Evolutionary conservation across 2,888 invertebrate species (phyloP), one percentile per base, ranked within the genome.

Genomic region (Lomographa bimaculata): DNA sequence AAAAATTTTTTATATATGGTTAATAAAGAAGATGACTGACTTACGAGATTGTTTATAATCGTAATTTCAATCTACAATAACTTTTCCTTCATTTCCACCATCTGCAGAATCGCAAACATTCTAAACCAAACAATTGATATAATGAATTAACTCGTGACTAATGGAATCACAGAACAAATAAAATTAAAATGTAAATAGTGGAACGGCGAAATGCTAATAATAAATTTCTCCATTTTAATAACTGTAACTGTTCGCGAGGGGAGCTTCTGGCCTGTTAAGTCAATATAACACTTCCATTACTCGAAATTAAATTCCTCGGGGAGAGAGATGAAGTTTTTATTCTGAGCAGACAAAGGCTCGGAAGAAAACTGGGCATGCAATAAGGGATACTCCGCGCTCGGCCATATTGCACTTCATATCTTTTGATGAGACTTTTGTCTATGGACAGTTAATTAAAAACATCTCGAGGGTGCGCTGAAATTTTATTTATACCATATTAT

Each of bases 221-320:
- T 87, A 89, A 86, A 86, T 87, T 85, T 89, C 86, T 79, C 85
- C 89, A 87, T 89, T 89, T 89, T 89, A 89, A 89, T 89, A 89
- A 89, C 87, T 84, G 86, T 86, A 80, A 80, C 86, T 71, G 76
- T 64, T 27, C 62, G 69, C 70, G 64, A 82, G 89, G 87, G 89
- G 86, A 79, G 73, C 75, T 75, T 81, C 82, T 85, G 85, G 85
- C 82, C 86, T 89, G 86, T 85, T 89, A 86, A 89, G 89, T 87
- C 89, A 89, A 87, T 89, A 87, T 87, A 89, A 89, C 89, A 89
- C 87, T 87, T 87, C 89, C 89, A 89, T 87, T 87, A 89, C 84
- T 85, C 75, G 79, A 87, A 87, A 89, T 89, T 87, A 89, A 89
- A 89, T 89, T 89, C 89, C 86, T 82, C 63, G 75, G 89, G 86